Evolutionary conservation across 1,140 invertebrate genomes (phyloP).

Genomic region (Brachionus rotundiformis): DNA sequence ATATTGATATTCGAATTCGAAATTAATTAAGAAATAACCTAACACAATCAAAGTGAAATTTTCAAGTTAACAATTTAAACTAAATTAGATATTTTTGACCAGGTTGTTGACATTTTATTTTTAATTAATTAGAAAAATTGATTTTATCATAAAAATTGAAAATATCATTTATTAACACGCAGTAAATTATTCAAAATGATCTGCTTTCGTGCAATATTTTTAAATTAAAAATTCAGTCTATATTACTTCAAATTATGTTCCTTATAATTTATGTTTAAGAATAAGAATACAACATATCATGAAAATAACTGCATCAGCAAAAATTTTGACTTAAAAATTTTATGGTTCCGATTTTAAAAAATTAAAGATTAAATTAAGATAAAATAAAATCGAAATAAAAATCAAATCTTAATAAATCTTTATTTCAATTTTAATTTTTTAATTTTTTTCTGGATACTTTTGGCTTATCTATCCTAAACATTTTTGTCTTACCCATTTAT

Average conservation of each 20-base stretch:
- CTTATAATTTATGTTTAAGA: background rate
- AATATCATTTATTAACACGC: slow-evolving; percentile 44
- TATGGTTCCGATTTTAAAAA: too few species aligned
- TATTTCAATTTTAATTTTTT: too few species aligned
- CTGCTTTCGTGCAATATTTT: slow-evolving; percentile 35
- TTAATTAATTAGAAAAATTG: background rate
- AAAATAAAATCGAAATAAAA: too few species aligned
- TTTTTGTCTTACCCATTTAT: too few species aligned
- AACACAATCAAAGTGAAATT: background rate
- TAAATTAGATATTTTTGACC: background rate
- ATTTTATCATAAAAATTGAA: background rate
- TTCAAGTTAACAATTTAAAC: background rate
- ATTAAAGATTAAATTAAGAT: too few species aligned
- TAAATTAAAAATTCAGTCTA: background rate
- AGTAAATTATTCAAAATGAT: slow-evolving; percentile 8
- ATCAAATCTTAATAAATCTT: too few species aligned
- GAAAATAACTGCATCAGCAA: too few species aligned
- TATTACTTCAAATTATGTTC: slow-evolving; percentile 9
- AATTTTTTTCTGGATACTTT: too few species aligned
- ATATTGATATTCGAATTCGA: background rate
- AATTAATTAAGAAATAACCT: too few species aligned
- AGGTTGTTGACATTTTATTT: background rate
- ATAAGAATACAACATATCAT: too few species aligned
- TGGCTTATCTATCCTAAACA: too few species aligned
- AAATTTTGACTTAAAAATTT: too few species aligned